A percentile compares a stretch with the other conserved stretches of the same genome.
Conservation (phyloP, 2,888 invertebrate species). For the Chrysomela aeneicollis region DNA sequence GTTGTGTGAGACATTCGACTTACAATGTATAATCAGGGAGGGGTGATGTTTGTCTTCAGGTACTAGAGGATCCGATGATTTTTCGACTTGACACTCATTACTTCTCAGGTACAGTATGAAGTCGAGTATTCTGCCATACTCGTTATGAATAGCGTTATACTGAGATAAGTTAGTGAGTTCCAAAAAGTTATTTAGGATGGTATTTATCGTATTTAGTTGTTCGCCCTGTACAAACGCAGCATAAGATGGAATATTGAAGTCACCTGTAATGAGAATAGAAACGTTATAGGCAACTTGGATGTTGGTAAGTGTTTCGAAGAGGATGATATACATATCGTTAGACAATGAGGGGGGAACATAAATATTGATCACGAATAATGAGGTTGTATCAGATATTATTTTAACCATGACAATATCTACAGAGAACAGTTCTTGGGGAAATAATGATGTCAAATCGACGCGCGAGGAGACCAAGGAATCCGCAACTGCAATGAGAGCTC, state of each 20-base stretch:
- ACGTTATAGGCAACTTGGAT: conserved; percentile 5
- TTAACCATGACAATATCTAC: not conserved
- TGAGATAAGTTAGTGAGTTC: not conserved
- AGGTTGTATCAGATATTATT: not conserved
- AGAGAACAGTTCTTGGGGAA: not conserved
- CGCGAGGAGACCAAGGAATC: conserved; percentile 4
- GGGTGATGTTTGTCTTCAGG: conserved; percentile 11
- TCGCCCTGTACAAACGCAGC: conserved; percentile 3
- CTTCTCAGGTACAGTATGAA: not conserved
- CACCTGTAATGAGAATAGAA: conserved; percentile 4
- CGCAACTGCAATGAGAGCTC: conserved; percentile 10
- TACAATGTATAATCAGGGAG: not conserved
- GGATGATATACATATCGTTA: not conserved
- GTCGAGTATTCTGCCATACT: conserved; percentile 8
- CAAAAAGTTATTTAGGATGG: not conserved
- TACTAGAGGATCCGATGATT: not conserved
- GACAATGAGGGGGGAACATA: conserved; percentile 8
- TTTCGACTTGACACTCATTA: not conserved
- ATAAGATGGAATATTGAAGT: conserved; percentile 9
- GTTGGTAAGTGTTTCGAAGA: conserved; percentile 13
- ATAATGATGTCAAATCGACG: not conserved
- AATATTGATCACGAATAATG: conserved; percentile 1
- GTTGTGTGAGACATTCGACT: not conserved
- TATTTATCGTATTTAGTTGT: not conserved
- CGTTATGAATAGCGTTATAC: not conserved